These are phyloP conservation scores for Channa maculata DNA, from an alignment of 2,113 vertebrate genomes.

Conservation along the genomic window DNA sequence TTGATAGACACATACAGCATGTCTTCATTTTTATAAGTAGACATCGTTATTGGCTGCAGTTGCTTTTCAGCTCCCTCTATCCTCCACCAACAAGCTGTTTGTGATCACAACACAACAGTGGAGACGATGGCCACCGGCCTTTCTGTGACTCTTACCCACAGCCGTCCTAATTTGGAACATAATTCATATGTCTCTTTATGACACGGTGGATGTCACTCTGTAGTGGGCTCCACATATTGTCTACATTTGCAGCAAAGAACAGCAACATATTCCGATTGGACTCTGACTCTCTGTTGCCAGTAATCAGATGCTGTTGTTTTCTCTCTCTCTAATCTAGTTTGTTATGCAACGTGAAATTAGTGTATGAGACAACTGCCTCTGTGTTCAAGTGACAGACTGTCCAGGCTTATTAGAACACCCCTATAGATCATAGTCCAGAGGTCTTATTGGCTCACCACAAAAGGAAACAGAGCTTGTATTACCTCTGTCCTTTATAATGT, in stretches of 20 bases:
- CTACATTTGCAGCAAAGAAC: slow-evolving; percentile 50
- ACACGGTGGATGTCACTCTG: slow-evolving; percentile 24
- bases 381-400: slow-evolving; percentile 55
- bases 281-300: slow-evolving; percentile 40
- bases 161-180: slow-evolving; percentile 23
- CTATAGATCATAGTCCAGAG: slow-evolving; percentile 37
- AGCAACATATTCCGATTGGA: slow-evolving; percentile 58
- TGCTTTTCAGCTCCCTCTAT: not conserved
- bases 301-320: slow-evolving; percentile 50
- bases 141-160: slow-evolving; percentile 25
- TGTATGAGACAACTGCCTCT: slow-evolving; percentile 43
- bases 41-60: not conserved
- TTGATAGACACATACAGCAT: not conserved
- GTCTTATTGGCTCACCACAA: slow-evolving; percentile 24
- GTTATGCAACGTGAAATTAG: slow-evolving; percentile 54
- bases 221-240: slow-evolving; percentile 51
- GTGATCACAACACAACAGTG: slow-evolving; percentile 12
- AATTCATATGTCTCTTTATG: slow-evolving; percentile 16
- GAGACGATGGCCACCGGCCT: slow-evolving; percentile 16
- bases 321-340: slow-evolving; percentile 41
- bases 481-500: slow-evolving; percentile 40
- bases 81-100: not conserved
- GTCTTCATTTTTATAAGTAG: not conserved
- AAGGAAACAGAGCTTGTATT: slow-evolving; percentile 25
- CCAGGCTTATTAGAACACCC: slow-evolving; percentile 41